A percentile compares a stretch with the other conserved stretches of the same genome.
Evolutionary conservation across 2,888 invertebrate species (phyloP).

Genomic region (Acanthosepion esculentum): DNA sequence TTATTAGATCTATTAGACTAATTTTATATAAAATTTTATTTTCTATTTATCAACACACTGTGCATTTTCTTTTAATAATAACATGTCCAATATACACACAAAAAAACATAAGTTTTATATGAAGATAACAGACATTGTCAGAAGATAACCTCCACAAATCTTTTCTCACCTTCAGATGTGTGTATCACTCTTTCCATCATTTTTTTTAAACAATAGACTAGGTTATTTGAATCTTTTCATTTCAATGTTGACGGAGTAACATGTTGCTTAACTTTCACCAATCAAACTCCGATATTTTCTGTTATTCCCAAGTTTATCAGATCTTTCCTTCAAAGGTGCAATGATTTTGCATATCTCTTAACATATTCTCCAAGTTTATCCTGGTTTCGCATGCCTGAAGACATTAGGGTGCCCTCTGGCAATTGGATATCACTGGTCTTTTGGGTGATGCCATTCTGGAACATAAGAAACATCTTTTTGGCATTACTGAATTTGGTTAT

Average conservation of each 20-base stretch:
- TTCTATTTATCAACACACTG: no score
- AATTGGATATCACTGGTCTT: slow-evolving; percentile 33
- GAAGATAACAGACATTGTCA: no score
- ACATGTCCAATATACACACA: no score
- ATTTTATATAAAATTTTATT: no score
- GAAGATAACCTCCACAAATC: no score
- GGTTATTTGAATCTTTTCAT: background rate
- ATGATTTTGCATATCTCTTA: background rate
- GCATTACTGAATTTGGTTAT: background rate
- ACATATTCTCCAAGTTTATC: background rate
- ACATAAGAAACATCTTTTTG: background rate
- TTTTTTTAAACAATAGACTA: no score
- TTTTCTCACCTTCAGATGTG: no score
- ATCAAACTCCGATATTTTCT: background rate
- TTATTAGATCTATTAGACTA: no score
- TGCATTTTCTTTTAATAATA: no score
- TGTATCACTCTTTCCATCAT: no score
- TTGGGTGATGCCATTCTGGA: background rate
- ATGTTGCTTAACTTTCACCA: no score
- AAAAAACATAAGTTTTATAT: no score
- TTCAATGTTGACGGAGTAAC: background rate
- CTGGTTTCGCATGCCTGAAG: background rate
- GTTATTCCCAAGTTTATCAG: background rate
- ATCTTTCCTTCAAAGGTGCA: background rate
- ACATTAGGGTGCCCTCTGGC: background rate